A percentile compares a stretch with the other conserved stretches of the same genome.
phyloP scores from a whole-genome alignment of 2,888 invertebrate genomes.

The Synergus umbraculus region DNA sequence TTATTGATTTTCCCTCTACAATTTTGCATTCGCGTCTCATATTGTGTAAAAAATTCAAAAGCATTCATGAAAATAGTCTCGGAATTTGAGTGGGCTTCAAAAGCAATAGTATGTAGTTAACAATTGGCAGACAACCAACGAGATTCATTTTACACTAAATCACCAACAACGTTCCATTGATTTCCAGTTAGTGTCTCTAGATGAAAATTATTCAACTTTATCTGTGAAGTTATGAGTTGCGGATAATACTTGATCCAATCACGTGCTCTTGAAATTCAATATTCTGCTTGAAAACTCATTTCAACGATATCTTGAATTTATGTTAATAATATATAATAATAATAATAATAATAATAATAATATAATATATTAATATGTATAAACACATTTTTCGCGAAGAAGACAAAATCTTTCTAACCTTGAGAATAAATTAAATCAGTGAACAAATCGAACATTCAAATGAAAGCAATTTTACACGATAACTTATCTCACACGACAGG shows the following conservation, averaged over 20 bases:
- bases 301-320: neutral
- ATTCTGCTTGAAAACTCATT: neutral
- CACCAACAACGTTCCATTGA: slow-evolving; percentile 8
- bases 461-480: slow-evolving; percentile 31
- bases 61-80: neutral
- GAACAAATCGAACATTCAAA: slow-evolving; percentile 39
- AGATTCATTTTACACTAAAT: slow-evolving; percentile 13
- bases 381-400: no score
- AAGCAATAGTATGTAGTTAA: neutral
- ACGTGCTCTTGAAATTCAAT: neutral
- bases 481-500: slow-evolving; percentile 35
- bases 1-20: slow-evolving; percentile 2
- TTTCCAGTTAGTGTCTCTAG: neutral
- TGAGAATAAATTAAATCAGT: slow-evolving; percentile 7
- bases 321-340: neutral
- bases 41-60: neutral
- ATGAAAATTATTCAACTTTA: slow-evolving; percentile 19
- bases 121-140: slow-evolving; percentile 25
- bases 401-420: neutral
- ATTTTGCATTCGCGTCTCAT: neutral
- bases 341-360: neutral
- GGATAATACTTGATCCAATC: neutral
- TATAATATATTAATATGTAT: neutral
- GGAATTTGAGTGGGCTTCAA: slow-evolving; percentile 17
- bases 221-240: neutral